Evolutionary conservation across 2,113 vertebrate genomes (phyloP).

Genomic region (Neofelis nebulosa): DNA sequence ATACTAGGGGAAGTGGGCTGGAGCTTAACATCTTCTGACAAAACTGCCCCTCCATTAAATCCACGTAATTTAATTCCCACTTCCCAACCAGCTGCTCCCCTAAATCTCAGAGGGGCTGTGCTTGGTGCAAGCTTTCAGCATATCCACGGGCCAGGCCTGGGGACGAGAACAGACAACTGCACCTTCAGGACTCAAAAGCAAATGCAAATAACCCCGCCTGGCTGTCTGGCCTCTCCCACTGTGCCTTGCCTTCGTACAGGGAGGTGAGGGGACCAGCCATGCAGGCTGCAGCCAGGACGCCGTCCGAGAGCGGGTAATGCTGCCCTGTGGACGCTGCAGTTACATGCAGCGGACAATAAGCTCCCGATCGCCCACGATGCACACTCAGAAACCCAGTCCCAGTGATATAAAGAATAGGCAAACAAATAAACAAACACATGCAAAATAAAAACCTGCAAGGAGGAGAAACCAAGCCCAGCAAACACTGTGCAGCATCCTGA

Average conservation of each 20-base stretch:
- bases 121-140: not conserved
- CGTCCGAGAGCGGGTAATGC: fast-evolving
- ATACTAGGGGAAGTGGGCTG: not conserved
- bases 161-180: not conserved
- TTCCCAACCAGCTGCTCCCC: not conserved
- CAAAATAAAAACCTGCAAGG: not conserved
- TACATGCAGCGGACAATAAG: not conserved
- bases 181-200: not conserved
- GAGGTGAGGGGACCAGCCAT: not conserved
- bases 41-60: not conserved
- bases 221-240: not conserved
- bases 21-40: not conserved
- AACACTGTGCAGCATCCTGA: not conserved
- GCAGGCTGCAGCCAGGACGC: not conserved
- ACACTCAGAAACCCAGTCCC: not conserved
- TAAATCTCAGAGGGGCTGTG: not conserved
- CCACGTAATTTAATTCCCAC: not conserved
- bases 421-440: not conserved
- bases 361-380: not conserved
- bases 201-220: not conserved
- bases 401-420: not conserved
- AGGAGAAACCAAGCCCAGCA: not conserved
- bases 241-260: not conserved
- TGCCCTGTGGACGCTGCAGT: not conserved
- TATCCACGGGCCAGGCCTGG: not conserved